These are phyloP conservation scores for Macropodus opercularis DNA, from an alignment of 2,797 vertebrate genomes.

Conservation along the genomic window DNA sequence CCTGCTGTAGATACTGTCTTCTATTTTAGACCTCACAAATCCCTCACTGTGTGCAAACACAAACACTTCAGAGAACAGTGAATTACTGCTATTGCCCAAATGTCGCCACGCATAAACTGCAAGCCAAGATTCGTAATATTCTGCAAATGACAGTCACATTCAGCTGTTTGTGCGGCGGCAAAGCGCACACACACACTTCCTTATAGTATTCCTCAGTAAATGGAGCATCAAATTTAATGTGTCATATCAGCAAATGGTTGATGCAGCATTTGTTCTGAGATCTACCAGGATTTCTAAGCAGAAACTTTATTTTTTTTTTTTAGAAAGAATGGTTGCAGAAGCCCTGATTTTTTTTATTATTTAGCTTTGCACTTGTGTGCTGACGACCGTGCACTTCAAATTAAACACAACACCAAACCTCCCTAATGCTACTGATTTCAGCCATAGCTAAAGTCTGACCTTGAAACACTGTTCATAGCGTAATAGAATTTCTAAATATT, in stretches of 20 bases:
- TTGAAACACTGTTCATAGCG: not conserved
- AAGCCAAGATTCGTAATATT: slow-evolving; percentile 49
- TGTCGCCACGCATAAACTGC: slow-evolving; percentile 50
- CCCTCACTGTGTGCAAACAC: slow-evolving; percentile 35
- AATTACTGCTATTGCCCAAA: slow-evolving; percentile 52
- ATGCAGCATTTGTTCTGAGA: slow-evolving; percentile 29
- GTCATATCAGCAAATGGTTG: slow-evolving; percentile 45
- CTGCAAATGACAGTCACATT: slow-evolving; percentile 53
- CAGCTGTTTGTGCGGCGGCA: slow-evolving; percentile 39
- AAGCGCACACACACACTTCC: slow-evolving; percentile 47
- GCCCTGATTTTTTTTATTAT: not conserved
- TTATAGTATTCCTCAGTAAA: slow-evolving; percentile 46
- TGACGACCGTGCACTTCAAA: not conserved
- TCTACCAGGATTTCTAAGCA: not conserved
- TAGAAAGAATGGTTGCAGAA: not conserved
- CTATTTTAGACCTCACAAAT: slow-evolving; percentile 43
- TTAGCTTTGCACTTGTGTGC: not conserved
- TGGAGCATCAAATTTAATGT: slow-evolving; percentile 53
- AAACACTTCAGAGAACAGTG: slow-evolving; percentile 25
- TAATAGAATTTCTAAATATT: not conserved
- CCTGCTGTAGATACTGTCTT: slow-evolving; percentile 39
- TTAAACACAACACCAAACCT: too few species aligned
- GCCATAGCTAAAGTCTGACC: not conserved
- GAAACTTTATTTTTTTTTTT: not conserved
- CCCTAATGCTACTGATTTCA: not conserved